Evolutionary conservation across 2,113 vertebrate genomes (phyloP), one percentile per base, ranked within the genome.

Genomic region (Haemorhous mexicanus): DNA sequence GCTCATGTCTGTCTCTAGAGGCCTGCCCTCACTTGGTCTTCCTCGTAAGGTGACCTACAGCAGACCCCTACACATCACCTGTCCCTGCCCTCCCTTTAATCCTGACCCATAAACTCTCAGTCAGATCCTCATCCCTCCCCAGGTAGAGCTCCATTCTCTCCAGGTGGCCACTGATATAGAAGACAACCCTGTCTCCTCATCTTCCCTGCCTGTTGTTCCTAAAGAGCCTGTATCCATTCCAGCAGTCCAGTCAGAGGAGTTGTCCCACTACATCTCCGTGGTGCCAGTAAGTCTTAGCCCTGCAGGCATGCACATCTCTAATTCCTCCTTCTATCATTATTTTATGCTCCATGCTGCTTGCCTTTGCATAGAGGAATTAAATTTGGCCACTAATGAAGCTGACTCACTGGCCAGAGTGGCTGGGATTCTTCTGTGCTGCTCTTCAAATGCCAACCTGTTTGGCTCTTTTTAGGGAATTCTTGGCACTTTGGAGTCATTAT

Each of bases 401-500:
- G 55, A 53, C 16, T 53, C 18, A 18, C n/a, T 46, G n/a, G 52
- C 16, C 52, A 53, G 52, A 53, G 16, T 53, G 10, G 9, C 14
- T 75, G 24, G 53, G 41, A 32, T 39, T 53, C 19, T 27, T 59
- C 64, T 75, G 46, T 46, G 24, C 9, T 0, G 2, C 20, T 30
- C 53, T 68, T 68, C 28, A 68, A 28, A 24, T 26, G 24, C 17
- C 0, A 0, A 17, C 53, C 30, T 83, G 5, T 76, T 75, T 62
- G 30, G 35, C 21, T 82, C 81, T 13, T 84, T 84, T 59, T 87
- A 89, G 61, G 52, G 52, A 84, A 82, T 84, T 87, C 49, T 75
- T 89, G 39, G 84, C 59, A 84, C 46, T 67, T 27, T 0, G 0
- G 13, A 53, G 23, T 39, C 39, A 17, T 63, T 87, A 75, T 50